These are phyloP conservation scores for Rhopalosiphum nymphaeae DNA, from an alignment of 2,888 invertebrate species.

Conservation along the genomic window DNA sequence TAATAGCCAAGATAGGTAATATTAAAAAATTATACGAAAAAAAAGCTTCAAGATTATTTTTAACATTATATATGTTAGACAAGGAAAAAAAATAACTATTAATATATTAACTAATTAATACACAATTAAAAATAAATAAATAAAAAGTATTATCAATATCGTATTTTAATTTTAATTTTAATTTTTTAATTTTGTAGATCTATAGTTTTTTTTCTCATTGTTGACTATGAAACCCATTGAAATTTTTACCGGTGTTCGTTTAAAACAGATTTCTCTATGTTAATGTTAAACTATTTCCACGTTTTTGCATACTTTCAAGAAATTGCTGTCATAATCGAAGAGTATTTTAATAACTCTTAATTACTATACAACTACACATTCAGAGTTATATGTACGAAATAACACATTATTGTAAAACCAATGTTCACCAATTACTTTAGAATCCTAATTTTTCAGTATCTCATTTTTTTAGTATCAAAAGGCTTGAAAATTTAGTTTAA, in stretches of 20 bases:
- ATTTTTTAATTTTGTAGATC: too few relatives aligned
- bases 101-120: neutral
- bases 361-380: neutral
- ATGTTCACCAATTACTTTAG: neutral
- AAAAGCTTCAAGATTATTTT: neutral
- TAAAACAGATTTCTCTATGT: too few relatives aligned
- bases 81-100: neutral
- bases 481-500: neutral
- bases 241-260: too few relatives aligned
- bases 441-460: too few relatives aligned
- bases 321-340: too few relatives aligned
- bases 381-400: too few relatives aligned
- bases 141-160: neutral
- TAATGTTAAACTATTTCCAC: too few relatives aligned
- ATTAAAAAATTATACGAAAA: neutral
- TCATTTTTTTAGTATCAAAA: neutral
- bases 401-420: too few relatives aligned
- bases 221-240: neutral
- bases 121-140: neutral
- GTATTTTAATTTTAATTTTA: too few relatives aligned
- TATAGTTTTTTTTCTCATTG: neutral
- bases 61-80: neutral
- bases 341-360: too few relatives aligned
- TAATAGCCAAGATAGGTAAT: neutral
- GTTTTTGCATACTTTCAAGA: too few relatives aligned